These are phyloP conservation scores for Ataeniobius toweri DNA, from an alignment of 2,797 vertebrate genomes.

Conservation along the genomic window DNA sequence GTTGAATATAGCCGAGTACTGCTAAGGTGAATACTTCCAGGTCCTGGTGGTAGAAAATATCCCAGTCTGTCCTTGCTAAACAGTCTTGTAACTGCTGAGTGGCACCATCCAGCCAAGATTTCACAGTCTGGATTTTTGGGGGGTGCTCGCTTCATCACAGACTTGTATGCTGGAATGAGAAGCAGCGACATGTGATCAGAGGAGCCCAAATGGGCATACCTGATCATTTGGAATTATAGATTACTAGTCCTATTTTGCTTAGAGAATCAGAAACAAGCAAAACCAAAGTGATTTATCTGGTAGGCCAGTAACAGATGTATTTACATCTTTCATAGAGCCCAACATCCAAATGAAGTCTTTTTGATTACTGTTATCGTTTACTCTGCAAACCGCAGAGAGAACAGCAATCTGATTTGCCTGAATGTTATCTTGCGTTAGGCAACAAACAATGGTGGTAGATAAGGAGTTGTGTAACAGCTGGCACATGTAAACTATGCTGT, in stretches of 20 bases:
- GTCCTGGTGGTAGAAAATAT: too few species aligned
- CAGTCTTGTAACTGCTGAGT: too few species aligned
- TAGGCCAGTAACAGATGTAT: conserved; percentile 51
- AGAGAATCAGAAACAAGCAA: background rate
- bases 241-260: background rate
- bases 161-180: too few species aligned
- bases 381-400: conserved; percentile 59
- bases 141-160: too few species aligned
- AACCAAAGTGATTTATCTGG: conserved; percentile 34
- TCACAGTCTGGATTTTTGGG: too few species aligned
- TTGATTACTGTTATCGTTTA: conserved; percentile 54
- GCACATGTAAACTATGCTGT: conserved; percentile 61
- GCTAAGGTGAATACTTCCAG: too few species aligned
- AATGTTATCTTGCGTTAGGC: conserved; percentile 45
- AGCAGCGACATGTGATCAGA: too few species aligned
- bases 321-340: conserved; percentile 40
- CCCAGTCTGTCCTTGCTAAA: too few species aligned
- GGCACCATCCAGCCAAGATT: too few species aligned
- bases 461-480: conserved; percentile 69
- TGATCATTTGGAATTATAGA: background rate
- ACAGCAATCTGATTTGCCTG: conserved; percentile 62
- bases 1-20: too few species aligned
- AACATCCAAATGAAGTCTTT: conserved; percentile 49
- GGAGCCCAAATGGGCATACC: background rate
- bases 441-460: conserved; percentile 35